A percentile compares a stretch with the other conserved stretches of the same genome.
phyloP scores from a whole-genome alignment of 2,113 vertebrate genomes.

The Ia io region DNA sequence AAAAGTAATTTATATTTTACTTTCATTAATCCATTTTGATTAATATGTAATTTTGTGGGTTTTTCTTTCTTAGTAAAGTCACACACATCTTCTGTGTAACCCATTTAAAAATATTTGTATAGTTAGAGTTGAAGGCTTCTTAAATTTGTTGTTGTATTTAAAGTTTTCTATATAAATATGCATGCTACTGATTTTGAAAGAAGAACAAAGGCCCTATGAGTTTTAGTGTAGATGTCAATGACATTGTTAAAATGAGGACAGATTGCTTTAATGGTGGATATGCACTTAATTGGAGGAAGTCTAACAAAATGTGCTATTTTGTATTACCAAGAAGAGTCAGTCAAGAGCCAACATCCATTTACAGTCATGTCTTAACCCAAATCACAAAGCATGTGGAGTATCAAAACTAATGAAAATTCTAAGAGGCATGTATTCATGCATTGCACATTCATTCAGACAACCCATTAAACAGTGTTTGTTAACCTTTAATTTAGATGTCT shows the following conservation, averaged over 20 bases:
- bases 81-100: constrained; percentile 51
- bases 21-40: constrained; percentile 81
- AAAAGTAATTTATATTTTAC: constrained; percentile 81
- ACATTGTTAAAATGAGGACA: constrained; percentile 83
- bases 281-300: constrained; percentile 82
- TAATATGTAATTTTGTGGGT: constrained; percentile 74
- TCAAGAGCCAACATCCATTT: constrained; percentile 80
- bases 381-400: constrained; percentile 70
- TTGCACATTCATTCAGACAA: constrained; percentile 81
- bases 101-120: constrained; percentile 81
- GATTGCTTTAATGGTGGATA: constrained; percentile 83
- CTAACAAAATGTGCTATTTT: constrained; percentile 82
- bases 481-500: constrained; percentile 87
- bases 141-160: constrained; percentile 80
- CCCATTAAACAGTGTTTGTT: constrained; percentile 85
- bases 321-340: constrained; percentile 80
- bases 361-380: constrained; percentile 66
- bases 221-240: constrained; percentile 80
- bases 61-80: constrained; percentile 70
- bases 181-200: constrained; percentile 81
- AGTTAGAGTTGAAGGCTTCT: constrained; percentile 78
- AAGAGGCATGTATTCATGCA: constrained; percentile 78
- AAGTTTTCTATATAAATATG: constrained; percentile 79
- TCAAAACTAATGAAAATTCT: constrained; percentile 72
- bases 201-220: constrained; percentile 79